A percentile compares a stretch with the other conserved stretches of the same genome.
These are phyloP conservation scores for Ondatra zibethicus DNA, from an alignment of 2,113 vertebrate genomes.

Conservation along the genomic window DNA sequence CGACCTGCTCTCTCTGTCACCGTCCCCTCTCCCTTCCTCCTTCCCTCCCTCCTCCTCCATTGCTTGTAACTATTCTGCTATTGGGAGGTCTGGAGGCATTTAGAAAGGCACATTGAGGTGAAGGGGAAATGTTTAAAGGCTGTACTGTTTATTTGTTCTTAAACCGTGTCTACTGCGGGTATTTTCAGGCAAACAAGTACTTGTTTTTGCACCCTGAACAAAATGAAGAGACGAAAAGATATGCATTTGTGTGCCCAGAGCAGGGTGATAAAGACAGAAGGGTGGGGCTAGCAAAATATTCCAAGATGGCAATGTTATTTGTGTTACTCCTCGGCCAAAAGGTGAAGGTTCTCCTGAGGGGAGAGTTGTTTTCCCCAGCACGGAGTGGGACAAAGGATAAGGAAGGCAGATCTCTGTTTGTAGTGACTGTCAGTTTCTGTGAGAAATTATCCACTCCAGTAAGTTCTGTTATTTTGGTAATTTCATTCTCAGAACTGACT, in stretches of 20 bases:
- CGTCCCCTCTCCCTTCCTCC: too few relatives aligned
- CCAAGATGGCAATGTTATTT: not conserved
- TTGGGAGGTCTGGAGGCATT: constrained; percentile 8
- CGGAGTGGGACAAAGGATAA: not conserved
- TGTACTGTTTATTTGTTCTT: constrained; percentile 4
- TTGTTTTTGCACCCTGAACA: not conserved
- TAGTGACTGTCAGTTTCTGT: constrained; percentile 67
- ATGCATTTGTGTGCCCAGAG: not conserved
- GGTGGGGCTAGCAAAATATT: not conserved
- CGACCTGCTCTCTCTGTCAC: not conserved
- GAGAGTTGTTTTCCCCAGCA: constrained; percentile 32
- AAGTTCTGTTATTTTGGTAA: constrained; percentile 73
- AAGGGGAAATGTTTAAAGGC: not conserved
- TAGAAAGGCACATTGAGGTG: not conserved
- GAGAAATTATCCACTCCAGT: constrained; percentile 74
- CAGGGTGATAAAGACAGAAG: not conserved
- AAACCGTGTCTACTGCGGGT: not conserved
- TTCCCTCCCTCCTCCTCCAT: not conserved
- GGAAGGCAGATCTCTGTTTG: constrained; percentile 43
- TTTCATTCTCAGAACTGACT: constrained; percentile 61
- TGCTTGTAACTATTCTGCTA: not conserved
- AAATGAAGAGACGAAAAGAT: constrained; percentile 46
- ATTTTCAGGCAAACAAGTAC: constrained; percentile 37
- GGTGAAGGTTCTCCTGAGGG: constrained; percentile 8
- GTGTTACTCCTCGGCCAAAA: constrained; percentile 7